phyloP scores from a whole-genome alignment of 2,113 vertebrate species.

The Phoxinus phoxinus region DNA sequence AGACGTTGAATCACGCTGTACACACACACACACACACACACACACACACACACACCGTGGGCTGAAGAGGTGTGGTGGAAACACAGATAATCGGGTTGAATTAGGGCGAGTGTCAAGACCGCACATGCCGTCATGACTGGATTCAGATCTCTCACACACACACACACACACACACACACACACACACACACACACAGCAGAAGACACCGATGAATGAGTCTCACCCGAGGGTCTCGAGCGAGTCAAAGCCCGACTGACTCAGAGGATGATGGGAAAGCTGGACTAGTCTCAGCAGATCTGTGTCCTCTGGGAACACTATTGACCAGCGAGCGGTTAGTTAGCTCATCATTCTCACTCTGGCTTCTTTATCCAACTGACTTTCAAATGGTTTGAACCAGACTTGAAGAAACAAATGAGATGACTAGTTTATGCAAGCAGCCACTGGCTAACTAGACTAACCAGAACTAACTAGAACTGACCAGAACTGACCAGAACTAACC shows the following conservation, averaged over 20 bases:
- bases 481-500: too few species aligned
- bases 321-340: too few species aligned
- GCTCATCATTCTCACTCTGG: too few species aligned
- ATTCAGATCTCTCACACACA: neutral
- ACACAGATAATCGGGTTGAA: neutral
- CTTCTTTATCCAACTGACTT: too few species aligned
- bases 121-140: conserved; percentile 16
- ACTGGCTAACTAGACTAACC: conserved; percentile 33
- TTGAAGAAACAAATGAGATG: too few species aligned
- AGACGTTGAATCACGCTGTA: neutral
- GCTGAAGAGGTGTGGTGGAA: neutral
- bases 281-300: too few species aligned
- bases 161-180: too few species aligned
- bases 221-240: conserved; percentile 53
- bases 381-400: too few species aligned
- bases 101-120: conserved; percentile 45
- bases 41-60: neutral
- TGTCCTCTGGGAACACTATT: too few species aligned
- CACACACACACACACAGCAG: neutral
- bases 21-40: neutral
- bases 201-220: conserved; percentile 37
- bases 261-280: neutral
- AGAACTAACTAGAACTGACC: neutral
- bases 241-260: conserved; percentile 51
- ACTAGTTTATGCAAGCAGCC: too few species aligned